These are phyloP conservation scores for Falcunculus frontatus DNA, from an alignment of 2,113 vertebrate species.

Conservation along the genomic window DNA sequence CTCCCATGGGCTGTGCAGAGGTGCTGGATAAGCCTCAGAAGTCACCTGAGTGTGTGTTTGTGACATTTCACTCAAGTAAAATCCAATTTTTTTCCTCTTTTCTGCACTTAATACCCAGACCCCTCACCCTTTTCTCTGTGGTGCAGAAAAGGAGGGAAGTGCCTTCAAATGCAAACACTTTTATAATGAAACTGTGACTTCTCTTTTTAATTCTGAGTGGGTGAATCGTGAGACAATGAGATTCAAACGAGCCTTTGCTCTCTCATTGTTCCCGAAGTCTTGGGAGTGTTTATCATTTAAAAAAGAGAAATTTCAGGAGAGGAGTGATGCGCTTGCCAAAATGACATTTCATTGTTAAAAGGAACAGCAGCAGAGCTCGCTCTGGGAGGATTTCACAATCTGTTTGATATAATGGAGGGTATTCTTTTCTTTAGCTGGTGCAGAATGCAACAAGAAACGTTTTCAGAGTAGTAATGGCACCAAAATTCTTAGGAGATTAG, in stretches of 20 bases:
- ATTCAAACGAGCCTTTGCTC: not conserved
- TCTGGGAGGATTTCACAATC: not conserved
- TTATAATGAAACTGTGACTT: not conserved
- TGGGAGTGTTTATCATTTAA: not conserved
- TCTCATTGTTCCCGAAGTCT: not conserved
- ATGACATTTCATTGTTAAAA: not conserved
- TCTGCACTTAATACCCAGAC: not conserved
- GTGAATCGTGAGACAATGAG: not conserved
- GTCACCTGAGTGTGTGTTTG: fast-evolving
- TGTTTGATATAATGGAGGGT: not conserved
- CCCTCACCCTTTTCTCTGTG: not conserved
- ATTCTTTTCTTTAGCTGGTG: not conserved
- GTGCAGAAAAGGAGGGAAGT: not conserved
- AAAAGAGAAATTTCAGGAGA: not conserved
- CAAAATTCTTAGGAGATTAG: not conserved
- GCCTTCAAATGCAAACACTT: not conserved
- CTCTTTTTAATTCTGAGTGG: not conserved
- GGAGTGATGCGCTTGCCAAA: not conserved
- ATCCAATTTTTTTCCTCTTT: not conserved
- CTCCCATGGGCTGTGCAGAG: not conserved
- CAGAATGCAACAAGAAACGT: not conserved
- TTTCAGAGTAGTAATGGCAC: not conserved
- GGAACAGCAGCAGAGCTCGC: not conserved
- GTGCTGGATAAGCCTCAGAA: not conserved
- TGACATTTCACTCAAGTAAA: not conserved